Evolutionary conservation across 2,888 invertebrate genomes (phyloP).

Genomic region (Pharmacophagus antenor): DNA sequence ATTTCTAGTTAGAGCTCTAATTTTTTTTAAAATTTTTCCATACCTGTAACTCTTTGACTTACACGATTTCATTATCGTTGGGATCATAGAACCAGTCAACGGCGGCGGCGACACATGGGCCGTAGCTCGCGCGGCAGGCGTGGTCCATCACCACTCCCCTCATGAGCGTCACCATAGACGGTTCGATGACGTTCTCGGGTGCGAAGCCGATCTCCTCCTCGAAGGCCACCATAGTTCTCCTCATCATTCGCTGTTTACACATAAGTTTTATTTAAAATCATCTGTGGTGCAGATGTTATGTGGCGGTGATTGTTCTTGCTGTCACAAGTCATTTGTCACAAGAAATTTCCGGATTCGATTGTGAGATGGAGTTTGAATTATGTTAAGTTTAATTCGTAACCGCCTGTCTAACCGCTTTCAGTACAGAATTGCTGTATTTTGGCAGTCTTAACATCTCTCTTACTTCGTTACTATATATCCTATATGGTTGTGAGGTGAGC

Average conservation of each 20-base stretch:
- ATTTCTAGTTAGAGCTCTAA: no score
- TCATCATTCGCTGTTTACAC: constrained; percentile 57
- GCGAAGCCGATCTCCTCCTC: constrained; percentile 59
- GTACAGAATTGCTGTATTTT: no score
- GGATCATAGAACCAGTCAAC: constrained; percentile 67
- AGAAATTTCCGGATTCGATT: no score
- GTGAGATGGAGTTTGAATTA: no score
- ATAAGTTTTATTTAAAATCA: not conserved
- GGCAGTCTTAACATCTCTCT: no score
- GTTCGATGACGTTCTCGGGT: constrained; percentile 52
- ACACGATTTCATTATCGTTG: constrained; percentile 53
- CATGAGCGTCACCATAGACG: constrained; percentile 58
- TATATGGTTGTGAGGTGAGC: no score
- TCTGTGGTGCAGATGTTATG: not conserved
- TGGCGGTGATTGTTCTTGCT: no score
- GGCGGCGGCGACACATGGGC: constrained; percentile 68
- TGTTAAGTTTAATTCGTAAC: no score
- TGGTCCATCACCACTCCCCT: constrained; percentile 73
- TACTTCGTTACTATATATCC: no score
- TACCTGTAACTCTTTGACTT: constrained; percentile 41
- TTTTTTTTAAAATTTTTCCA: not conserved
- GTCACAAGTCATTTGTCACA: no score
- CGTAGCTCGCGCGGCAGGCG: constrained; percentile 61
- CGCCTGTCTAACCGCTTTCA: no score
- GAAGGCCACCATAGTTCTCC: constrained; percentile 51